A percentile compares a stretch with the other conserved stretches of the same genome.
These are phyloP conservation scores for Schizaphis graminum DNA, from an alignment of 2,888 invertebrate species.

Conservation along the genomic window DNA sequence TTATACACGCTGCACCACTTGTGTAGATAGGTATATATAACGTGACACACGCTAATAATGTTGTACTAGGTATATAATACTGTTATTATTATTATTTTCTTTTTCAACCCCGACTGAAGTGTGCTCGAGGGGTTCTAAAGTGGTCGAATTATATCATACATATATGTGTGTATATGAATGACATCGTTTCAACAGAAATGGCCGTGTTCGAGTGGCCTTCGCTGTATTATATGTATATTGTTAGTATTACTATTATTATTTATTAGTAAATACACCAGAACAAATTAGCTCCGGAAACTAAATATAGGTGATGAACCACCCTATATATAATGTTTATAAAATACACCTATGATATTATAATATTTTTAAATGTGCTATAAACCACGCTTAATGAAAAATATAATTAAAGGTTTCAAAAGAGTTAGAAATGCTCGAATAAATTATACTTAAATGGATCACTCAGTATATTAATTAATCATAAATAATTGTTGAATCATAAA, in stretches of 20 bases:
- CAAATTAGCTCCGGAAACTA: slow-evolving; percentile 47
- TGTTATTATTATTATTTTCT: slow-evolving; percentile 44
- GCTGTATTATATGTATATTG: background rate
- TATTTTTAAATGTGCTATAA: background rate
- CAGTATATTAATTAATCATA: no score
- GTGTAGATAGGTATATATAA: background rate
- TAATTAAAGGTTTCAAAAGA: background rate
- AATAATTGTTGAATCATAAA: background rate
- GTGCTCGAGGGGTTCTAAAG: slow-evolving; percentile 54
- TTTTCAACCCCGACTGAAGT: slow-evolving; percentile 24
- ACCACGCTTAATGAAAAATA: background rate
- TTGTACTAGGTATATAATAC: background rate
- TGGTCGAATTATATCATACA: slow-evolving; percentile 57
- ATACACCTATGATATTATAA: background rate
- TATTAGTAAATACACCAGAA: background rate
- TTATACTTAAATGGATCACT: no score
- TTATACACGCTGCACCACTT: slow-evolving; percentile 10
- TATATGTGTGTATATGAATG: background rate
- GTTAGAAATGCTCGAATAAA: no score
- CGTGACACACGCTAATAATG: slow-evolving; percentile 46
- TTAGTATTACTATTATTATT: background rate
- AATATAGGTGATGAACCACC: background rate
- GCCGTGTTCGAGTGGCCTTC: slow-evolving; percentile 48
- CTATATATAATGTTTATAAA: background rate
- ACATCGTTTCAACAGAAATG: slow-evolving; percentile 44